Evolutionary conservation across 2,797 vertebrate species (phyloP), one percentile per base, ranked within the genome.

Genomic region (Tapirus indicus): DNA sequence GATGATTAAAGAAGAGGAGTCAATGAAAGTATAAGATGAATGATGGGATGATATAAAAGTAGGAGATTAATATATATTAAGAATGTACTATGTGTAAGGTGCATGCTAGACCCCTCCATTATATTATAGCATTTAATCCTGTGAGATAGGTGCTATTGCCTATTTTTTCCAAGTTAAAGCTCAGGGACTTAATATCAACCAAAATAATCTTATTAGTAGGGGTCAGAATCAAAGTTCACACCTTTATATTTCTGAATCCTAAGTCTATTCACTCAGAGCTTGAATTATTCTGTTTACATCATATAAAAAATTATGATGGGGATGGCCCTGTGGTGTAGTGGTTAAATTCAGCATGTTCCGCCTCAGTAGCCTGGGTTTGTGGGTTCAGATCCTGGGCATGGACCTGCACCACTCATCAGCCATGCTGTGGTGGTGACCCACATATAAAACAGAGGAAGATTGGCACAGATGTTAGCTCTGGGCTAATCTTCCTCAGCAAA

Each of bases 131-230:
- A 5, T 35, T 49, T 54, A 82, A 52, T 54, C 27, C 60, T 74
- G 8, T 10, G 1, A 94, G 52, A 32, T 27, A 27, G 38, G 20
- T 69, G 21, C 8, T 49, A 18, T 49, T 64, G 4, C 2, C 21
- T 25, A 79, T 38, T 68, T 94, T 94, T 52, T 92, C 13, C 80
- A 72, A 74, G 25, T 52, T 72, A 92, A 88, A 69, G 17, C n/a
- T 78, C 16, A 8, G 10, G 29, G 23, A 0, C 13, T 66, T 60
- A 91, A 68, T 74, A 47, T 16, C 84, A 44, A 88, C 2, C 25
- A 74, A 68, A 21, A 66, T 41, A 69, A 62, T 52, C 20, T 87
- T 64, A 80, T 79, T 64, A 79, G 17, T n/a, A 72, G 32, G 58
- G 29, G n/a, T 66, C 58, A 95, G 60, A 89, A 64, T 54, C 41